Conservation (phyloP, 2,888 invertebrate genomes). For the Acholoe squamosa region DNA sequence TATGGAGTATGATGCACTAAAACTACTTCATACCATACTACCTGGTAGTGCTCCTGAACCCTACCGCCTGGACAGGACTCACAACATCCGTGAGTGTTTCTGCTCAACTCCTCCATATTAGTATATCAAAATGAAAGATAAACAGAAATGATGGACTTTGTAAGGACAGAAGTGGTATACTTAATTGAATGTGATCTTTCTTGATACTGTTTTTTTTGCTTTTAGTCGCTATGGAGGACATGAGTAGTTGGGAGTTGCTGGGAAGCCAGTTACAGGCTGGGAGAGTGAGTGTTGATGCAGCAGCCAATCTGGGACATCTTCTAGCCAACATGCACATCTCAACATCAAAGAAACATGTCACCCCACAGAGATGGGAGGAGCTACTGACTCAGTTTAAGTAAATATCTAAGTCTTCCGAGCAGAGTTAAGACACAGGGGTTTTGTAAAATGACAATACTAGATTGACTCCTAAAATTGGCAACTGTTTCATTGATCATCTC, state of each 20-base stretch:
- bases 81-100: background rate
- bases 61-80: background rate
- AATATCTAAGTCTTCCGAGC: too few species aligned
- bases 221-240: background rate
- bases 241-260: constrained; percentile 5
- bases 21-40: background rate
- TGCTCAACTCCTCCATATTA: too few species aligned
- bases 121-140: too few species aligned
- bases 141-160: too few species aligned
- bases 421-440: too few species aligned
- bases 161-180: too few species aligned
- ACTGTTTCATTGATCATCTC: too few species aligned
- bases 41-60: background rate
- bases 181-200: too few species aligned
- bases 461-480: too few species aligned
- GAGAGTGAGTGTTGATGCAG: background rate
- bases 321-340: background rate
- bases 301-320: background rate
- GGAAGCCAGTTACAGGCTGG: background rate
- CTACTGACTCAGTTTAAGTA: background rate
- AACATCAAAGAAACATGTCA: background rate
- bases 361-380: background rate
- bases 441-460: too few species aligned
- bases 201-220: too few species aligned
- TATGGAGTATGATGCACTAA: background rate